These are phyloP conservation scores for Clarias batrachus DNA, from an alignment of 2,113 vertebrate species.

Conservation along the genomic window DNA sequence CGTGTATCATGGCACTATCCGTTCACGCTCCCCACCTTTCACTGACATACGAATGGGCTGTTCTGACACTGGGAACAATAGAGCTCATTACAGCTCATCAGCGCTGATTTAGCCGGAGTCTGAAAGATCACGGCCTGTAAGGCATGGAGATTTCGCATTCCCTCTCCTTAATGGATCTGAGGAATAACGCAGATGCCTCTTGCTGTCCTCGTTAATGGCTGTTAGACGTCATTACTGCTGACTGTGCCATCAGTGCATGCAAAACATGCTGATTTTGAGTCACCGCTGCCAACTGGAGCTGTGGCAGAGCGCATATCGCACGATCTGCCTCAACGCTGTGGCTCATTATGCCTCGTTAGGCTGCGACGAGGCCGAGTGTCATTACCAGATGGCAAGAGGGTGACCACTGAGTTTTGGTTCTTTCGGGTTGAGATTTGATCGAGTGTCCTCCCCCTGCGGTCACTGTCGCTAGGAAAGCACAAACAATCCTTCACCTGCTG, in stretches of 20 bases:
- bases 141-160: slow-evolving; percentile 22
- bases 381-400: slow-evolving; percentile 49
- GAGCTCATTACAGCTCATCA: slow-evolving; percentile 45
- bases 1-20: slow-evolving; percentile 34
- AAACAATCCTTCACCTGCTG: slow-evolving; percentile 50
- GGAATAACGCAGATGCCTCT: slow-evolving; percentile 19
- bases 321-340: slow-evolving; percentile 7
- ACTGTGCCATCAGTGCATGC: slow-evolving; percentile 15
- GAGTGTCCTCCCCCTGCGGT: slow-evolving; percentile 26
- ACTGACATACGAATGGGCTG: slow-evolving; percentile 28
- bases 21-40: slow-evolving; percentile 22
- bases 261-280: slow-evolving; percentile 20
- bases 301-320: slow-evolving; percentile 23
- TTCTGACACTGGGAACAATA: slow-evolving; percentile 39
- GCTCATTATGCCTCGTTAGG: slow-evolving; percentile 47
- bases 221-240: slow-evolving; percentile 37
- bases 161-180: slow-evolving; percentile 22
- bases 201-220: slow-evolving; percentile 20
- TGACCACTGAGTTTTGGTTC: slow-evolving; percentile 37
- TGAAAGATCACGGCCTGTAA: slow-evolving; percentile 37
- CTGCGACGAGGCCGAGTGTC: slow-evolving; percentile 25
- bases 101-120: slow-evolving; percentile 41
- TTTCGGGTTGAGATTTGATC: slow-evolving; percentile 37
- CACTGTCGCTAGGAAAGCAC: slow-evolving; percentile 22
- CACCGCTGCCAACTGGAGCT: slow-evolving; percentile 28